Evolutionary conservation across 2,797 vertebrate species (phyloP), one percentile per base, ranked within the genome.

Genomic region (Notoglanidium macrostoma): DNA sequence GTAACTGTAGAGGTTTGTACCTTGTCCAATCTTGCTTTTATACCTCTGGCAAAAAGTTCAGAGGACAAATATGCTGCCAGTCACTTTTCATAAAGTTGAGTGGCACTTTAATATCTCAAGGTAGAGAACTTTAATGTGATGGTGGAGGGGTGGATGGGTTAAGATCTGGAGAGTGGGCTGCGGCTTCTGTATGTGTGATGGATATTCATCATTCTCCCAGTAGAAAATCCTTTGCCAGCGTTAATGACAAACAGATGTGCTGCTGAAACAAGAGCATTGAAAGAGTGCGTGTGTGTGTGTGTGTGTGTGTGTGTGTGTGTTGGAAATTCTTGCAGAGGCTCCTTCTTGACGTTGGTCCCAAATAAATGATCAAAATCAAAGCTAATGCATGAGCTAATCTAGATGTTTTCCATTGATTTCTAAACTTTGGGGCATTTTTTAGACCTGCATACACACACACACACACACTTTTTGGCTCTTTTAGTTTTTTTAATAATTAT

Each of bases 191-290:
- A 88, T 86, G 85, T 81, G 51, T 87, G 87, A 91, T 90, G 85
- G 87, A 89, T 46, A 61, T 81, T 87, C 85, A 86, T 83, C 67
- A 46, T 83, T 84, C 83, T 88, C 84, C 82, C 65, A 84, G 85
- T 23, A 85, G 85, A 83, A 80, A 88, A 91, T 82, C 85, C 88
- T 86, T 76, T 1, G 46, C 87, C 78, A 85, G 86, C 78, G 61
- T 88, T 86, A 92, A 94, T 90, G 87, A 88, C 84, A 87, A 94
- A 92, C 95, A 95, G 93, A 95, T 95, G 94, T 93, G 89, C 59
- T 67, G 84, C 51, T 82, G 82, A 61, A 82, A 80, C 46, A 67
- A 26, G 49, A 61, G 84, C 29, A 51, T 2, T 51, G 40, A 87
- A 74, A 81, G 17, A 78, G 51, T 57, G 67, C 23, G 63, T 15